These are phyloP conservation scores for Endotricha flammealis DNA, from an alignment of 2,888 invertebrate species.

Conservation along the genomic window DNA sequence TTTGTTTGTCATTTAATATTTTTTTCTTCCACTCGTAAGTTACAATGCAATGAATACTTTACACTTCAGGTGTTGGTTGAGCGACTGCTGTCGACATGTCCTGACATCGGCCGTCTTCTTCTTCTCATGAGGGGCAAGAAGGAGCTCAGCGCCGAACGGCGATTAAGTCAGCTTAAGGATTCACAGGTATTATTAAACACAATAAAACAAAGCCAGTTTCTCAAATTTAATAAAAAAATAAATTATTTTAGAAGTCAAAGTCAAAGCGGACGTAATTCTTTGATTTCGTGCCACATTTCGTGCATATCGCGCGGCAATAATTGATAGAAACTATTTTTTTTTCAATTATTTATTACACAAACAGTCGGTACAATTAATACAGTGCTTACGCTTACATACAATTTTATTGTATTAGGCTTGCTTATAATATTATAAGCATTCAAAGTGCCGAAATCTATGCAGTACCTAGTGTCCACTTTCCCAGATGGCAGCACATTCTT, in stretches of 20 bases:
- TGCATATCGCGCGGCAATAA: too few relatives aligned
- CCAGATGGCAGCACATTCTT: too few relatives aligned
- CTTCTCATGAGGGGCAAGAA: slow-evolving; percentile 80
- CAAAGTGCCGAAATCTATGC: too few relatives aligned
- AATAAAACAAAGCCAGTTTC: not conserved
- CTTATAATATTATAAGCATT: too few relatives aligned
- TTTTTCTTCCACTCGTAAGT: too few relatives aligned
- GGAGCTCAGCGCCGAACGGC: slow-evolving; percentile 70
- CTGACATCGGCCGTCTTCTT: slow-evolving; percentile 79
- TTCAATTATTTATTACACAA: not conserved
- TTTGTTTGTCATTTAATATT: too few relatives aligned
- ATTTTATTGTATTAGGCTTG: too few relatives aligned
- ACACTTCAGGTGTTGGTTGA: slow-evolving; percentile 81
- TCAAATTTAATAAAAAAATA: not conserved
- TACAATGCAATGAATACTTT: too few relatives aligned
- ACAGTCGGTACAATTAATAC: too few relatives aligned
- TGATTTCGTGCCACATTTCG: not conserved
- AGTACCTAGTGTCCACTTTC: too few relatives aligned
- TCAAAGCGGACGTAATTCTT: not conserved
- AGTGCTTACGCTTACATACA: too few relatives aligned
- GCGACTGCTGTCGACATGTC: slow-evolving; percentile 83
- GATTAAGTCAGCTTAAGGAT: slow-evolving; percentile 78
- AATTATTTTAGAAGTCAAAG: not conserved
- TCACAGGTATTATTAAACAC: slow-evolving; percentile 77
- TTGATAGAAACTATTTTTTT: too few relatives aligned